Percentiles rank a stretch among this genome's conserved stretches.
These are phyloP conservation scores for Crotalus viridis DNA, from an alignment of 2,113 vertebrate species.

Conservation along the genomic window DNA sequence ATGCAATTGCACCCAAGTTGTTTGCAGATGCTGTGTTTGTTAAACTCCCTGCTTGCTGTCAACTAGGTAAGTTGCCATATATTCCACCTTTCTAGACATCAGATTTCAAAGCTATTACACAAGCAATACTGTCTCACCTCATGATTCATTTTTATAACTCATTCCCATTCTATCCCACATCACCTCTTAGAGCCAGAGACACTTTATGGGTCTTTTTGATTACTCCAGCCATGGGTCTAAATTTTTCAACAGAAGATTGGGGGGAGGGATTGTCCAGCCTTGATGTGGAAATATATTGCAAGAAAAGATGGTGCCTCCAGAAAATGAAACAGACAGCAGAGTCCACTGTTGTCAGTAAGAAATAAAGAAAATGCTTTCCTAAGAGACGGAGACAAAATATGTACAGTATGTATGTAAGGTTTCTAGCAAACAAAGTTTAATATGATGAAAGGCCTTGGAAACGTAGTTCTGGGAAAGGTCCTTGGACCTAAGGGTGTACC, in stretches of 20 bases:
- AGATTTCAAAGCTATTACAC: conserved; percentile 73
- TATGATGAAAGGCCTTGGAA: conserved; percentile 72
- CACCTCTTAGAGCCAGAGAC: conserved; percentile 73
- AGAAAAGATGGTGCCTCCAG: conserved; percentile 58
- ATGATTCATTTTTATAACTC: conserved; percentile 84
- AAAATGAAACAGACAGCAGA: conserved; percentile 69
- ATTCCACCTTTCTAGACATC: conserved; percentile 61
- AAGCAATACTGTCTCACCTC: conserved; percentile 72
- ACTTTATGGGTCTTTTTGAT: conserved; percentile 84
- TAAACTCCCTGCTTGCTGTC: conserved; percentile 41
- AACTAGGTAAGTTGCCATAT: conserved; percentile 64
- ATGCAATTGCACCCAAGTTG: conserved; percentile 48
- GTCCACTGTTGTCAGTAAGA: conserved; percentile 60
- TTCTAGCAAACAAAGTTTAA: conserved; percentile 75
- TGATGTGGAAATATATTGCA: conserved; percentile 57
- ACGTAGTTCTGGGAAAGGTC: conserved; percentile 52
- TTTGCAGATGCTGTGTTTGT: conserved; percentile 36
- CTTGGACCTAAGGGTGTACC: conserved; percentile 2
- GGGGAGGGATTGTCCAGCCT: conserved; percentile 63
- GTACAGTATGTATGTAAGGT: conserved; percentile 67
- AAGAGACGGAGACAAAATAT: conserved; percentile 66
- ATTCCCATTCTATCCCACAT: conserved; percentile 75
- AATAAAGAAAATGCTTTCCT: conserved; percentile 70
- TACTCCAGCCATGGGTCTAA: conserved; percentile 75
- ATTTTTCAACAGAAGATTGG: conserved; percentile 76